Conservation (phyloP, 2,888 invertebrate genomes). For the Scrobipalpa atriplicella region DNA sequence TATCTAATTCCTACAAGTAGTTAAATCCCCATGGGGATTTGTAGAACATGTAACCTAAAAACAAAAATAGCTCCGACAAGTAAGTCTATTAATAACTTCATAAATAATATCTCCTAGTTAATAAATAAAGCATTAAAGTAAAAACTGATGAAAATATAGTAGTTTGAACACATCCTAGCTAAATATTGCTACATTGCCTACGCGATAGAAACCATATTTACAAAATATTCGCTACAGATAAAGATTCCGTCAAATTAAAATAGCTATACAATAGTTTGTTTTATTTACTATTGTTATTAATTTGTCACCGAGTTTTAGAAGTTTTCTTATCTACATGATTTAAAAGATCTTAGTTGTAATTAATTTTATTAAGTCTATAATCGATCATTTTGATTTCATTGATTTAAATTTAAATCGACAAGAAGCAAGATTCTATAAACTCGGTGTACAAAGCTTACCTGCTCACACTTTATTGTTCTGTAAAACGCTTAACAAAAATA, state of each 20-base stretch:
- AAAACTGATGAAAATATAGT: slow-evolving; percentile 63
- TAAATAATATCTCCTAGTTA: slow-evolving; percentile 73
- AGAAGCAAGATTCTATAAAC: neutral
- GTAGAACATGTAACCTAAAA: neutral
- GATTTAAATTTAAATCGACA: neutral
- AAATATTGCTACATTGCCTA: slow-evolving; percentile 73
- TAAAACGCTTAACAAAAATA: slow-evolving; percentile 75
- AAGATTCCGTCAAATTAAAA: slow-evolving; percentile 57
- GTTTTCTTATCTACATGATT: neutral
- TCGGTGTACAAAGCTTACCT: slow-evolving; percentile 32
- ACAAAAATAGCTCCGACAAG: slow-evolving; percentile 41
- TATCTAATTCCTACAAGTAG: neutral
- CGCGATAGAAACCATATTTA: slow-evolving; percentile 70
- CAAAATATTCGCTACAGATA: slow-evolving; percentile 64
- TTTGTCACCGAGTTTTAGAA: slow-evolving; percentile 9
- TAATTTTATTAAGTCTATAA: neutral
- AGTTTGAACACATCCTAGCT: slow-evolving; percentile 81
- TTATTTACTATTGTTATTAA: slow-evolving; percentile 48
- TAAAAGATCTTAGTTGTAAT: slow-evolving; percentile 1
- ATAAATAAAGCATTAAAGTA: slow-evolving; percentile 70
- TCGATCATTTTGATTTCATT: neutral
- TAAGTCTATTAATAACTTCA: slow-evolving; percentile 58
- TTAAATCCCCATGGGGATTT: neutral
- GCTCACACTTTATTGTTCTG: slow-evolving; percentile 32
- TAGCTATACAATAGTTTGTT: slow-evolving; percentile 59